These are phyloP conservation scores for Toxotes lorentzi DNA, from an alignment of 2,797 vertebrate genomes.

Conservation along the genomic window DNA sequence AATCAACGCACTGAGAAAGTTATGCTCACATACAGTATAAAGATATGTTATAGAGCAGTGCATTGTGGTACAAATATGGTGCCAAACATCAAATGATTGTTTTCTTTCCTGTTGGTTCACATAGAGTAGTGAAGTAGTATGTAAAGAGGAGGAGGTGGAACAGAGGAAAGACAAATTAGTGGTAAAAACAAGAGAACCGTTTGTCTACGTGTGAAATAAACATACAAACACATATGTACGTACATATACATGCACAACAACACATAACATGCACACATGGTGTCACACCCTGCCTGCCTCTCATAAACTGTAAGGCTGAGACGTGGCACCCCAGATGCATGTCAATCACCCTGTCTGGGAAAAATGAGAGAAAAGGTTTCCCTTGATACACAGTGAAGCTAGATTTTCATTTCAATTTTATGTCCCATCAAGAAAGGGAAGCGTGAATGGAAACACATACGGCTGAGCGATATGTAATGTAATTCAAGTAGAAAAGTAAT, in stretches of 20 bases:
- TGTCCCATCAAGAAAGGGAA: slow-evolving; percentile 36
- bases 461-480: slow-evolving; percentile 46
- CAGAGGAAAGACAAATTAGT: no score
- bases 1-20: neutral
- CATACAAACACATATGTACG: slow-evolving; percentile 1
- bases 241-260: neutral
- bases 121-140: no score
- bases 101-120: neutral
- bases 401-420: slow-evolving; percentile 56
- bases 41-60: neutral
- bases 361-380: slow-evolving; percentile 38
- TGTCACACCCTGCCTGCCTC: neutral
- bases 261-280: neutral
- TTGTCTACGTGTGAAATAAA: neutral
- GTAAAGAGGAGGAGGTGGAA: no score
- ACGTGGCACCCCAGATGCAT: slow-evolving; percentile 39
- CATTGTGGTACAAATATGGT: neutral
- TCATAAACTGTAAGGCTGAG: slow-evolving; percentile 20
- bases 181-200: neutral
- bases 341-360: slow-evolving; percentile 54
- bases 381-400: slow-evolving; percentile 25
- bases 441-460: slow-evolving; percentile 47
- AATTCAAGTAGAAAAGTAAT: slow-evolving; percentile 69
- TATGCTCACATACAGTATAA: neutral
- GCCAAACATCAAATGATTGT: neutral